A percentile compares a stretch with the other conserved stretches of the same genome.
Conservation (phyloP, 2,113 vertebrate species). For the Cygnus buccinator region DNA sequence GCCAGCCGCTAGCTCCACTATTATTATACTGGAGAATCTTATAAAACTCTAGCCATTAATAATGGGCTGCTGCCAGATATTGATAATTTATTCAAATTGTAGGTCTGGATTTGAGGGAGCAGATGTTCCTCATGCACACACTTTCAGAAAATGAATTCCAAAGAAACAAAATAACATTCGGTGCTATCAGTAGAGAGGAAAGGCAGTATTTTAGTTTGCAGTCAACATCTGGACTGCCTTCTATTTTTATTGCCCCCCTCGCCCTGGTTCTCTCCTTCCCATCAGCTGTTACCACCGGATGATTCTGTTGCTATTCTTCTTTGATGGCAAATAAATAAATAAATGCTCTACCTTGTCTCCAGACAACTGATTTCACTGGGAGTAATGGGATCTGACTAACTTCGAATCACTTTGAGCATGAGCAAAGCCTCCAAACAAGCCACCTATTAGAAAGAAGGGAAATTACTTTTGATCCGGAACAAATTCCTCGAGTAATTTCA, state of each 20-base stretch:
- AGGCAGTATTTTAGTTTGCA: background rate
- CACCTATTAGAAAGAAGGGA: background rate
- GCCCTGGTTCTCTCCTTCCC: background rate
- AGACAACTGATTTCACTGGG: background rate
- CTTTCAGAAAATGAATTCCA: conserved; percentile 74
- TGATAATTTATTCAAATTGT: conserved; percentile 85
- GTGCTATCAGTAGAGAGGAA: conserved; percentile 6
- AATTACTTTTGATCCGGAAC: background rate
- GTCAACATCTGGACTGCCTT: conserved; percentile 36
- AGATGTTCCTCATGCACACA: conserved; percentile 81
- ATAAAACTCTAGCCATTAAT: conserved; percentile 80
- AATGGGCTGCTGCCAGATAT: conserved; percentile 75
- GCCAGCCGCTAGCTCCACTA: conserved; percentile 52
- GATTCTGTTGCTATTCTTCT: background rate
- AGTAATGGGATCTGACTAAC: background rate
- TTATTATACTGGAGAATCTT: conserved; percentile 80
- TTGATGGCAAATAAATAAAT: background rate
- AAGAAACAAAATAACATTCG: conserved; percentile 66
- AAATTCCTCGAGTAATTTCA: background rate
- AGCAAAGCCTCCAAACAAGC: background rate
- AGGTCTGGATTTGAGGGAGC: conserved; percentile 76
- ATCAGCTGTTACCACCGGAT: background rate
- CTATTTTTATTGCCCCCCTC: background rate
- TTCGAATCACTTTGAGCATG: background rate
- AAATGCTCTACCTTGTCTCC: background rate